phyloP scores from a whole-genome alignment of 2,113 vertebrate species.

The Chaetura pelagica region DNA sequence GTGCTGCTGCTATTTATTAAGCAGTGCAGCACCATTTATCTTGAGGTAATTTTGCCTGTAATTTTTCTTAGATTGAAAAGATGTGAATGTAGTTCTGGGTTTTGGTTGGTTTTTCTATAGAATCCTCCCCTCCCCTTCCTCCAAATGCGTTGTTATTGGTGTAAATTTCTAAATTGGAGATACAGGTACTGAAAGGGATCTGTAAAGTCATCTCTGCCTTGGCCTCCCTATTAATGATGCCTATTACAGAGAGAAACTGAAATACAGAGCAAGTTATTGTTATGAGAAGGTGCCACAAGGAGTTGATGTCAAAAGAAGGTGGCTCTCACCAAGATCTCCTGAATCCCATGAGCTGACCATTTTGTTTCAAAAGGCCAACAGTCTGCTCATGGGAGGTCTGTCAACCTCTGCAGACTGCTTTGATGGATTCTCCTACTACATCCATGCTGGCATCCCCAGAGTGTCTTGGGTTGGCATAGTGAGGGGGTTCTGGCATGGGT shows the following conservation, averaged over 20 bases:
- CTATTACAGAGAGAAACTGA: background rate
- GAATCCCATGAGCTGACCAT: background rate
- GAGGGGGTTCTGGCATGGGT: no score
- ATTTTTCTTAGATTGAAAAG: background rate
- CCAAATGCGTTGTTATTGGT: background rate
- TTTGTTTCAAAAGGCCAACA: background rate
- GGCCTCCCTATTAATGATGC: background rate
- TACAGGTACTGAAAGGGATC: background rate
- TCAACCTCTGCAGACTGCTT: background rate
- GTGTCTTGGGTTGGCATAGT: background rate
- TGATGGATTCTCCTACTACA: background rate
- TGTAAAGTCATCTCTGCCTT: background rate
- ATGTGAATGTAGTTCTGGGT: background rate
- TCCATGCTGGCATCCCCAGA: background rate
- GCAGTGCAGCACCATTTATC: background rate
- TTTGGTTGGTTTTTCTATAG: background rate
- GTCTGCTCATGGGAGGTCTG: no score
- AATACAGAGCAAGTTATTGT: background rate
- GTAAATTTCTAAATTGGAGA: background rate
- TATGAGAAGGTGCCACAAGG: background rate
- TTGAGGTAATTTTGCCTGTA: background rate
- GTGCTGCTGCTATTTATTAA: conserved; percentile 2
- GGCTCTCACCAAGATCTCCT: background rate
- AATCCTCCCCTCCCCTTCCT: background rate
- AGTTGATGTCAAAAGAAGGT: background rate